Evolutionary conservation across 2,113 vertebrate genomes (phyloP), one percentile per base, ranked within the genome.

Genomic region (Corythaeola cristata): DNA sequence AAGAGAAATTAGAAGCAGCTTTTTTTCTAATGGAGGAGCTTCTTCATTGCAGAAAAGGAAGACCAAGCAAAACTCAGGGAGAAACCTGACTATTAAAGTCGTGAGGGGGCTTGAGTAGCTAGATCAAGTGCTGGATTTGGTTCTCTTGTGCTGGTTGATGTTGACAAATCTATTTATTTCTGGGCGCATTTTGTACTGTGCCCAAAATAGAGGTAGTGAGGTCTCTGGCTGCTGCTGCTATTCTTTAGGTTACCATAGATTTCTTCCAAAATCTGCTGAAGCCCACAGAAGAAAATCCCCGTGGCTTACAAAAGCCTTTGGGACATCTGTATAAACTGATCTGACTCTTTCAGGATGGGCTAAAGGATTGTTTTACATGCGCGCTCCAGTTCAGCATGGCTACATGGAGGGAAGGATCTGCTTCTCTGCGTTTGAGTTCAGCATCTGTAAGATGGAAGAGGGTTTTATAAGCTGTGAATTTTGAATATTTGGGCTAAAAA

Each of bases 101-200:
- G 1, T 68, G 82, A 91, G 62, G 62, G 52, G 53, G 75, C 28
- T 88, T 44, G 22, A 73, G 27, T 3, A 88, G 47, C 66, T 84
- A 24, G 19, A 23, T 23, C 0, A 4, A 24, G 4, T 58, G 68
- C 77, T 76, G 74, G 49, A 33, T 68, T 63, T 67, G 35, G 10
- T 85, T 56, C 67, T n/a, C 1, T 66, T 53, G 28, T 88, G 44
- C 30, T 74, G 58, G 59, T 35, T 79, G 85, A 66, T 88, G 86
- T 88, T 88, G 85, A 85, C 88, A 95, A 82, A 93, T 84, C 78
- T 52, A 1, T 82, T 92, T 79, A 63, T 90, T 94, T 77, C 33
- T 77, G 67, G 28, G 28, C 10, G 14, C 22, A 3, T 95, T 88
- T 94, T 58, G 44, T 39, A 35, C 44, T 18, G 44, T 22, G 78